These are phyloP conservation scores for Ictidomys tridecemlineatus DNA, from an alignment of 2,113 vertebrate genomes.

Conservation along the genomic window DNA sequence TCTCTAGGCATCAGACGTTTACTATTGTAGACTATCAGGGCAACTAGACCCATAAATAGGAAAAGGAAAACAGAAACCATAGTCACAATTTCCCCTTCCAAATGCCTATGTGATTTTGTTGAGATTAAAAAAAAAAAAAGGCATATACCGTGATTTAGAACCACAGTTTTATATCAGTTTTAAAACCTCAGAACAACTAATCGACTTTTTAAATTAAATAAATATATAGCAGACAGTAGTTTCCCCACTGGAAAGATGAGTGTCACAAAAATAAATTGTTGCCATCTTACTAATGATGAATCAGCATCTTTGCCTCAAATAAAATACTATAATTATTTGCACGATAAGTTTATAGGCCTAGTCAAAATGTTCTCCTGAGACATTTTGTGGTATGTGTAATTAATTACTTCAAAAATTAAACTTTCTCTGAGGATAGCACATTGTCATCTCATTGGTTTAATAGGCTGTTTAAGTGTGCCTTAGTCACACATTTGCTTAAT, in stretches of 20 bases:
- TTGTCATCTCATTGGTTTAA: constrained; percentile 56
- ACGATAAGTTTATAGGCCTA: neutral
- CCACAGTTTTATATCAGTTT: neutral
- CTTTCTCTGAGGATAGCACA: neutral
- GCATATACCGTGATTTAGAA: neutral
- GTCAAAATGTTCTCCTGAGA: neutral
- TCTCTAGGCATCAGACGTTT: neutral
- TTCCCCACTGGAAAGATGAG: neutral
- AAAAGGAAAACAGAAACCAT: neutral
- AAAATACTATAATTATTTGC: constrained; percentile 15
- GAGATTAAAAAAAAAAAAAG: neutral
- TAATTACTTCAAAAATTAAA: constrained; percentile 59
- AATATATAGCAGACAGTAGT: neutral
- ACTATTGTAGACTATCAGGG: neutral
- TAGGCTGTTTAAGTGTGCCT: constrained; percentile 31
- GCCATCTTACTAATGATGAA: neutral
- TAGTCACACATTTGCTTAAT: neutral
- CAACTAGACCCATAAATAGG: neutral
- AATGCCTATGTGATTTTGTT: neutral
- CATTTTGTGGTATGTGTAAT: neutral
- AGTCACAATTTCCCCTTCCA: neutral
- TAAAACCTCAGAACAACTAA: neutral
- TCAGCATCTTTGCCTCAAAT: constrained; percentile 46
- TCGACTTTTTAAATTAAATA: constrained; percentile 6
- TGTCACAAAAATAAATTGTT: constrained; percentile 13